Conservation (phyloP, 2,888 invertebrate species). For the Acanthacorydalis orientalis region DNA sequence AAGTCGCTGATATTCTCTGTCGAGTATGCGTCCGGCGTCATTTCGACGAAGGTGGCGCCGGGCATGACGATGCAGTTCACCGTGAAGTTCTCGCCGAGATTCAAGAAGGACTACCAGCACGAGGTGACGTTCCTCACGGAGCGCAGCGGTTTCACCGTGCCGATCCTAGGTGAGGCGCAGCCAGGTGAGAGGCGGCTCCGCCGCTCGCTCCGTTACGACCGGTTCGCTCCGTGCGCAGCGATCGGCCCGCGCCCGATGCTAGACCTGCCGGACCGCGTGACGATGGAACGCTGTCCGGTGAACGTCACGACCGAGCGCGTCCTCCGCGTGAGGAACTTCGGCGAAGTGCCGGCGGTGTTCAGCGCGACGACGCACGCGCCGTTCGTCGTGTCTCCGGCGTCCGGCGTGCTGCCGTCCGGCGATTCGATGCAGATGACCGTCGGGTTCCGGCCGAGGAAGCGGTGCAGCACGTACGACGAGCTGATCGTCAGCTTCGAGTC, state of each 20-base stretch:
- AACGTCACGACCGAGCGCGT: slow-evolving; percentile 30
- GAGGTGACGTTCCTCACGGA: slow-evolving; percentile 35
- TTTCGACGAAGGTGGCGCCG: slow-evolving; percentile 33
- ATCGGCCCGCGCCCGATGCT: slow-evolving; percentile 37
- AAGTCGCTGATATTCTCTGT: too few relatives aligned
- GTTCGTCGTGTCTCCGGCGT: slow-evolving; percentile 34
- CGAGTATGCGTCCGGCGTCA: too few relatives aligned
- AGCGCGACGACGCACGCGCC: slow-evolving; percentile 25
- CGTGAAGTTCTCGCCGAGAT: slow-evolving; percentile 42
- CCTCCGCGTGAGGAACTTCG: slow-evolving; percentile 36
- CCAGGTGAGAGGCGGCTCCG: too few relatives aligned
- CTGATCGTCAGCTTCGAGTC: slow-evolving; percentile 24
- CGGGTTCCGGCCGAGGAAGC: slow-evolving; percentile 30
- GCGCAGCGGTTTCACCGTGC: slow-evolving; percentile 32
- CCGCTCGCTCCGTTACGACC: too few relatives aligned
- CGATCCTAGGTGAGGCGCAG: slow-evolving; percentile 35
- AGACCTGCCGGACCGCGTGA: slow-evolving; percentile 39
- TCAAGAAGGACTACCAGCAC: slow-evolving; percentile 35
- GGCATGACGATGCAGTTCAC: slow-evolving; percentile 45
- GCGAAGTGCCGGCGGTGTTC: slow-evolving; percentile 31
- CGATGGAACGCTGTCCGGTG: slow-evolving; percentile 32
- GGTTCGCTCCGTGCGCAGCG: slow-evolving; percentile 19
- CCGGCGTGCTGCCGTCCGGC: slow-evolving; percentile 30
- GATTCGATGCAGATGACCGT: slow-evolving; percentile 32
- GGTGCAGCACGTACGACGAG: slow-evolving; percentile 26